These are phyloP conservation scores for Drosophila ohnishii DNA, from an alignment of 1,140 invertebrate species.

Conservation along the genomic window DNA sequence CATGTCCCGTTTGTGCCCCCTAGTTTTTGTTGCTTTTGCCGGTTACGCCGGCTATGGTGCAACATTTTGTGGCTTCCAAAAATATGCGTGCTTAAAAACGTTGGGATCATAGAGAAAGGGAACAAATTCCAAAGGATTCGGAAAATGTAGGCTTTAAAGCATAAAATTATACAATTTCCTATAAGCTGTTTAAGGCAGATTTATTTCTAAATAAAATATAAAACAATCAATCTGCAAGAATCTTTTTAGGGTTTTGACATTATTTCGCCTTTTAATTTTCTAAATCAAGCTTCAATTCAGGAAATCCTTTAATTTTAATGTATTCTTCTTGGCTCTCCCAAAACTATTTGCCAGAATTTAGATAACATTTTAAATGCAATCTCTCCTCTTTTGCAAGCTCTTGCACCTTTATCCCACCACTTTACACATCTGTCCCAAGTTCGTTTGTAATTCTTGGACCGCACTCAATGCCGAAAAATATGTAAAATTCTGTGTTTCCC, in stretches of 20 bases:
- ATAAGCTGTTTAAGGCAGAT: background rate
- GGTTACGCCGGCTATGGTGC: conserved; percentile 45
- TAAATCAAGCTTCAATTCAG: no score
- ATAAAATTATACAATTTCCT: background rate
- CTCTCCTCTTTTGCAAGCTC: background rate
- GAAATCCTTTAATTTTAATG: background rate
- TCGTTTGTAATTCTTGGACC: conserved; percentile 41
- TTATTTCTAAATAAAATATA: background rate
- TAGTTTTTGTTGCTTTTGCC: conserved; percentile 27
- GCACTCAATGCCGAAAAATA: conserved; percentile 72
- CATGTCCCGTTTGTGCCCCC: conserved; percentile 58
- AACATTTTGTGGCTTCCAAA: conserved; percentile 72
- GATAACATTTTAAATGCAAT: conserved; percentile 33
- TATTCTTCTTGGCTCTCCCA: background rate
- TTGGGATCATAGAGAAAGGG: background rate
- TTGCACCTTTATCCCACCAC: background rate
- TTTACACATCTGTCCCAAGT: conserved; percentile 13
- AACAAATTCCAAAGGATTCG: background rate
- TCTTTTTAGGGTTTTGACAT: no score
- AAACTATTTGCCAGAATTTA: background rate
- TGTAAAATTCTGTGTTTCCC: conserved; percentile 53
- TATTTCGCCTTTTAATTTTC: no score
- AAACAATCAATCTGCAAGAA: no score
- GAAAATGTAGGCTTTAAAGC: background rate
- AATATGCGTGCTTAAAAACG: conserved; percentile 56